Conservation (phyloP, 2,797 vertebrate species). For the Amniataba percoides region DNA sequence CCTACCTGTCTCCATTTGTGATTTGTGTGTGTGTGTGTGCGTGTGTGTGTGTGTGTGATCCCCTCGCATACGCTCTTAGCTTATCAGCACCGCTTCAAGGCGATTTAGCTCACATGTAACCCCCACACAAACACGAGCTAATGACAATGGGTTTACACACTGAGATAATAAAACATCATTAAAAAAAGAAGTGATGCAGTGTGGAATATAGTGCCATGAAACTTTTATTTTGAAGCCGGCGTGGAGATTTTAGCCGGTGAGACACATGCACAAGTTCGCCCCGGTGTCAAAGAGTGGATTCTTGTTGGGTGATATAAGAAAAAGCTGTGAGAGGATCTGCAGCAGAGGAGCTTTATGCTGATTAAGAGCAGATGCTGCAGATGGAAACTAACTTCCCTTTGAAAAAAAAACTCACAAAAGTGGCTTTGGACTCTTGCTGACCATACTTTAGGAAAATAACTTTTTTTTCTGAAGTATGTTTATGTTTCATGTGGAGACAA, state of each 20-base stretch:
- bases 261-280: conserved; percentile 5
- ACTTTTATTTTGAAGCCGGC: neutral
- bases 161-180: neutral
- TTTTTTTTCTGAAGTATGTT: conserved; percentile 35
- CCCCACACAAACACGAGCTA: too few relatives aligned
- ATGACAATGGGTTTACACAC: conserved; percentile 10
- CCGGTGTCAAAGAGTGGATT: conserved; percentile 23
- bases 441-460: conserved; percentile 20
- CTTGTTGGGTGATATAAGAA: conserved; percentile 11
- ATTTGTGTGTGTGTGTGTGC: neutral
- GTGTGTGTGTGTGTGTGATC: neutral
- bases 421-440: conserved; percentile 1
- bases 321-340: conserved; percentile 19
- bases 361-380: conserved; percentile 48
- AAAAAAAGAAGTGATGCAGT: neutral
- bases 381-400: neutral
- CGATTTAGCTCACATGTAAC: conserved; percentile 23
- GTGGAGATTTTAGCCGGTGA: neutral
- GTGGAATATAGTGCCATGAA: neutral
- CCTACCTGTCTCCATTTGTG: conserved; percentile 29
- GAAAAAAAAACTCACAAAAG: conserved; percentile 1
- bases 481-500: conserved; percentile 13
- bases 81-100: conserved; percentile 8
- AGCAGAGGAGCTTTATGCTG: conserved; percentile 6
- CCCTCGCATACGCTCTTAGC: neutral